phyloP scores from a whole-genome alignment of 2,797 vertebrate genomes.

The Gobio occitaniae region DNA sequence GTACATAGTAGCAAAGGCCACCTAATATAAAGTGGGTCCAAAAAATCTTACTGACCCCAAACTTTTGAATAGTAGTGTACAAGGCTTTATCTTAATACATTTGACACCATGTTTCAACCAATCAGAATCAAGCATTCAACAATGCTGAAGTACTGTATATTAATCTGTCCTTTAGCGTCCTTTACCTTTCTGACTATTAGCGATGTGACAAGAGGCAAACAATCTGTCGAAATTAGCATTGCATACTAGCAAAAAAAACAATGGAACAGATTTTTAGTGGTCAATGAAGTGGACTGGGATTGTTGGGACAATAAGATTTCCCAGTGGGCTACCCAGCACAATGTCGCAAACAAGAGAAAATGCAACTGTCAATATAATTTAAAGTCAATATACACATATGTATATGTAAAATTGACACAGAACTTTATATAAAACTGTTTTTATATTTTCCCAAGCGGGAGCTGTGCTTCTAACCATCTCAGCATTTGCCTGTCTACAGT shows the following conservation, averaged over 20 bases:
- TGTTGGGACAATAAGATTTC: not conserved
- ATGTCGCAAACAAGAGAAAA: not conserved
- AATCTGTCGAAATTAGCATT: not conserved
- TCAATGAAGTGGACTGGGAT: not conserved
- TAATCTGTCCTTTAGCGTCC: not conserved
- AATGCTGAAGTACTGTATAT: not conserved
- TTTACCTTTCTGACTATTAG: not conserved
- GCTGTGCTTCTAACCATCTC: not conserved
- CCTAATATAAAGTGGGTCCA: too few species aligned
- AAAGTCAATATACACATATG: not conserved
- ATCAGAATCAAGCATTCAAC: not conserved
- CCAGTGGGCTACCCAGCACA: not conserved
- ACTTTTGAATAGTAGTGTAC: not conserved
- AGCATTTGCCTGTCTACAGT: constrained; percentile 5
- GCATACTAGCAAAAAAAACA: not conserved
- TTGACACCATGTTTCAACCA: not conserved
- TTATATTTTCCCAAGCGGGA: not conserved
- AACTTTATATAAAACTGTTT: not conserved
- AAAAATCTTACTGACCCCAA: not conserved
- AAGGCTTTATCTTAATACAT: not conserved
- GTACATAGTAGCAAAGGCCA: too few species aligned
- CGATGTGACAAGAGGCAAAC: not conserved
- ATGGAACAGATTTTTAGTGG: not conserved
- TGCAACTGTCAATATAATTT: not conserved
- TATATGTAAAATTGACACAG: not conserved